Evolutionary conservation across 2,888 invertebrate genomes (phyloP).

Genomic region (Acronicta alni): DNA sequence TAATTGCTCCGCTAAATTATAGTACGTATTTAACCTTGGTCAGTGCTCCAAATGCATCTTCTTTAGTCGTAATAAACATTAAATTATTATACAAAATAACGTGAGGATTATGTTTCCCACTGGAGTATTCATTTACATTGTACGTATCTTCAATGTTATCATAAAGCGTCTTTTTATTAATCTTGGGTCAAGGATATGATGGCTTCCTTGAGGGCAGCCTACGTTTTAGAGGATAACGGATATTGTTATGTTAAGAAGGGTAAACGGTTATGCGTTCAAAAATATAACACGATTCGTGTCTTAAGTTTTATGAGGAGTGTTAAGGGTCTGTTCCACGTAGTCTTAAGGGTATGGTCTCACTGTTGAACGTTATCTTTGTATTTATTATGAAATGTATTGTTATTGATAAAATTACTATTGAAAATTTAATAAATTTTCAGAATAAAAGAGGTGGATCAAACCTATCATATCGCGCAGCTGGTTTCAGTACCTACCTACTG

Average conservation of each 20-base stretch:
- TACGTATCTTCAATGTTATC: constrained; percentile 29
- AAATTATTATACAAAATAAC: constrained; percentile 4
- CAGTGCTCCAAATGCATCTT: constrained; percentile 10
- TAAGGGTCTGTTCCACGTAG: constrained; percentile 22
- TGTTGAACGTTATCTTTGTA: constrained; percentile 25
- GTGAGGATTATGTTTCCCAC: constrained; percentile 1
- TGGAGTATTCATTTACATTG: constrained; percentile 16
- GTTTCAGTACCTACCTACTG: constrained; percentile 16
- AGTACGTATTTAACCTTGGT: constrained; percentile 16
- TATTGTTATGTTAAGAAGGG: constrained; percentile 56
- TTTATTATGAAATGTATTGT: constrained; percentile 28
- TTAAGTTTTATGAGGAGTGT: constrained; percentile 36
- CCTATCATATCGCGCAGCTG: constrained; percentile 22
- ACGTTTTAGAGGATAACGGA: constrained; percentile 48
- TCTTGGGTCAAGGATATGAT: constrained; percentile 53
- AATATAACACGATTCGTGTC: constrained; percentile 42
- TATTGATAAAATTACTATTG: too few relatives aligned
- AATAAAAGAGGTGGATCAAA: too few relatives aligned
- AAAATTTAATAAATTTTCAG: too few relatives aligned
- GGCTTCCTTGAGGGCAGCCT: constrained; percentile 44
- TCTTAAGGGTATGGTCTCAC: constrained; percentile 14
- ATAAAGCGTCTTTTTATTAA: constrained; percentile 49
- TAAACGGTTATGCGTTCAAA: constrained; percentile 53
- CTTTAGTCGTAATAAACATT: not conserved
- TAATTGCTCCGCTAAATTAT: constrained; percentile 27